phyloP scores from a whole-genome alignment of 2,797 vertebrate genomes.

The Chiroxiphia lanceolata region DNA sequence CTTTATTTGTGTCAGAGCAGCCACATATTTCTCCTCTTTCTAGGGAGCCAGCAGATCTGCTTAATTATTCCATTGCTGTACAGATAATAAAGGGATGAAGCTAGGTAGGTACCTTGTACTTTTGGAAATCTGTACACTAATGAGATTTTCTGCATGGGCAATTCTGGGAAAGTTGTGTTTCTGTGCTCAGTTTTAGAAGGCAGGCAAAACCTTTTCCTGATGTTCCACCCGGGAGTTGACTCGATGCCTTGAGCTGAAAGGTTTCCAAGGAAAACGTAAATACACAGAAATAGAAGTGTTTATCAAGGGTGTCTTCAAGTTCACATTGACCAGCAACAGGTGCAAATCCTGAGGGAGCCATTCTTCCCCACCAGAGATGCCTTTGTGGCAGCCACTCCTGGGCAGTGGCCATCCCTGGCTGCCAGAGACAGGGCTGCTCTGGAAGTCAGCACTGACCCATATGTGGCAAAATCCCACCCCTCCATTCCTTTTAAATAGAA shows the following conservation, averaged over 20 bases:
- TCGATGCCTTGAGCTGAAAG: not conserved
- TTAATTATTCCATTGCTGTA: not conserved
- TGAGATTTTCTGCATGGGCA: not conserved
- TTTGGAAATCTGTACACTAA: not conserved
- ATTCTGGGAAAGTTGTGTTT: not conserved
- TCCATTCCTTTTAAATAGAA: accelerated
- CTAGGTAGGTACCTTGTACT: not conserved
- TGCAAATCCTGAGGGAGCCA: accelerated
- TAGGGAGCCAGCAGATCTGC: not conserved
- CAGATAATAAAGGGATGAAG: not conserved
- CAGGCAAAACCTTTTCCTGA: not conserved
- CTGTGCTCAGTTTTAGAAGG: not conserved
- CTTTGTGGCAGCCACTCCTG: no score
- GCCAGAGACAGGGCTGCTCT: not conserved
- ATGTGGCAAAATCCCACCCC: accelerated
- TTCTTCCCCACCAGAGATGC: not conserved
- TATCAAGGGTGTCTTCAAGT: accelerated
- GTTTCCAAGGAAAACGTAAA: not conserved
- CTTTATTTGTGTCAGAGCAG: not conserved
- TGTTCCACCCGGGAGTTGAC: not conserved
- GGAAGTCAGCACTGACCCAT: not conserved
- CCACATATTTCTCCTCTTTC: not conserved
- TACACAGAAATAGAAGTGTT: not conserved
- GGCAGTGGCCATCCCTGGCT: accelerated
- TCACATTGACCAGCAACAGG: accelerated